Evolutionary conservation across 2,888 invertebrate genomes (phyloP).

Genomic region (Idaea straminata): DNA sequence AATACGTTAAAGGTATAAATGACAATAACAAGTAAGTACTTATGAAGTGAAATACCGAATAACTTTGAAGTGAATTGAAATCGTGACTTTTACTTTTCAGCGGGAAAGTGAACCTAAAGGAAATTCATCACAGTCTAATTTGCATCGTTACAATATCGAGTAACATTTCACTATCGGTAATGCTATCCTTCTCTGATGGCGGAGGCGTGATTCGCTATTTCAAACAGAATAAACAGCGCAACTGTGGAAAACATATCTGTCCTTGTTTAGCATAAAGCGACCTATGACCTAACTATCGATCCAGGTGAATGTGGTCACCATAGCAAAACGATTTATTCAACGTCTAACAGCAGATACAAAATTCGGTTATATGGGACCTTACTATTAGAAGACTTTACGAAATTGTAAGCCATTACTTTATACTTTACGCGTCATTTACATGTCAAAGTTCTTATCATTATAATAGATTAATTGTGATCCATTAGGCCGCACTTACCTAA

Average conservation of each 20-base stretch:
- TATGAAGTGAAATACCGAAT: constrained; percentile 68
- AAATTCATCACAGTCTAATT: constrained; percentile 51
- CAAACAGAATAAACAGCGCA: constrained; percentile 59
- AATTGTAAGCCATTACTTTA: neutral
- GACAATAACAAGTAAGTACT: constrained; percentile 55
- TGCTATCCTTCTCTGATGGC: constrained; percentile 65
- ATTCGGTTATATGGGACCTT: neutral
- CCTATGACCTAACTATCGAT: constrained; percentile 76
- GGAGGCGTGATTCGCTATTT: constrained; percentile 76
- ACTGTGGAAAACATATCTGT: constrained; percentile 61
- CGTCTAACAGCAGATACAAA: neutral
- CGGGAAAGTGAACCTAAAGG: constrained; percentile 49
- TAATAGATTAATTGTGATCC: neutral
- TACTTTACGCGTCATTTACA: too few species aligned
- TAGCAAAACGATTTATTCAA: constrained; percentile 50
- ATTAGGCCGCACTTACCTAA: neutral
- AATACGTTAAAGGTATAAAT: constrained; percentile 47
- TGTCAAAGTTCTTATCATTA: too few species aligned
- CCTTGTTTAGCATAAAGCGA: constrained; percentile 65
- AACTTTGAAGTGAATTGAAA: constrained; percentile 60
- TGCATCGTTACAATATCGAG: constrained; percentile 49
- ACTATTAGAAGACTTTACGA: neutral
- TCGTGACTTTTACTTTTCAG: constrained; percentile 50
- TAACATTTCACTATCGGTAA: constrained; percentile 71
- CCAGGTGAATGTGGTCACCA: constrained; percentile 68